A percentile compares a stretch with the other conserved stretches of the same genome.
phyloP scores from a whole-genome alignment of 2,797 vertebrate genomes.

The Sebastes hopkinsi region DNA sequence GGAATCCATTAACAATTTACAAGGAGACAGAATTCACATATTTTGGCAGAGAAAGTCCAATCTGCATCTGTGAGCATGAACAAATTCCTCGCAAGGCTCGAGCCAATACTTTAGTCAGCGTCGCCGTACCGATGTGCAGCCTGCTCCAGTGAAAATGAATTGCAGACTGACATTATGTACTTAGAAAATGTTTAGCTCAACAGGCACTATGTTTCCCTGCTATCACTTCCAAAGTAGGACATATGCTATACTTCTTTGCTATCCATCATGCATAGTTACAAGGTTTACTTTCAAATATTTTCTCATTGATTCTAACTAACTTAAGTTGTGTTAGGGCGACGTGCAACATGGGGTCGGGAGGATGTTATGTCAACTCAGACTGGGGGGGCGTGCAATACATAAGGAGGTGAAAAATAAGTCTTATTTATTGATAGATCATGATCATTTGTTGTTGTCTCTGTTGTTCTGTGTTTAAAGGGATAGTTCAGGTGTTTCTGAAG shows the following conservation, averaged over 20 bases:
- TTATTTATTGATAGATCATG: too few species aligned
- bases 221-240: slow-evolving; percentile 9
- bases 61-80: slow-evolving; percentile 29
- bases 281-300: neutral
- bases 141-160: slow-evolving; percentile 19
- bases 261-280: neutral
- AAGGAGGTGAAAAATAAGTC: too few species aligned
- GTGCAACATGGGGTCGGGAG: neutral
- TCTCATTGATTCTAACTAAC: neutral
- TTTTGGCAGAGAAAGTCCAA: slow-evolving; percentile 42
- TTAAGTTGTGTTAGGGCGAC: neutral
- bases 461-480: too few species aligned
- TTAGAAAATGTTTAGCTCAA: slow-evolving; percentile 17
- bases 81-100: slow-evolving; percentile 17
- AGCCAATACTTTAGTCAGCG: slow-evolving; percentile 33
- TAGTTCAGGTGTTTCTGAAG: too few species aligned
- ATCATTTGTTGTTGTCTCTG: too few species aligned
- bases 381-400: too few species aligned
- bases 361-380: too few species aligned
- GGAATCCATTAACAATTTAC: slow-evolving; percentile 59
- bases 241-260: neutral
- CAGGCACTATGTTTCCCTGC: neutral
- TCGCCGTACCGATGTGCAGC: neutral
- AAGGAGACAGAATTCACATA: slow-evolving; percentile 30
- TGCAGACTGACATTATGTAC: slow-evolving; percentile 25